These are phyloP conservation scores for Lipophrys pholis DNA, from an alignment of 2,113 vertebrate genomes.

Conservation along the genomic window DNA sequence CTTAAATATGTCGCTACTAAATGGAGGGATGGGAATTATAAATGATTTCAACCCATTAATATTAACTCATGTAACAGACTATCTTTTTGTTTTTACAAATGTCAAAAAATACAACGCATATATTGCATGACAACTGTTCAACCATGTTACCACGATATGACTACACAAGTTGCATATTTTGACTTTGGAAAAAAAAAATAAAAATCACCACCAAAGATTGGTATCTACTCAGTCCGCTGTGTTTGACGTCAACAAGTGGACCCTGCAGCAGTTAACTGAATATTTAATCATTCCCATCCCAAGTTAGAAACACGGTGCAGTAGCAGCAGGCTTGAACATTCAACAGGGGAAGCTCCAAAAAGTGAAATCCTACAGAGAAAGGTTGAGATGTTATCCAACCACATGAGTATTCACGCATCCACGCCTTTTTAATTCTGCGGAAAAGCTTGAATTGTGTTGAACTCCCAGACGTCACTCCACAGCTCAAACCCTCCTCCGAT, in stretches of 20 bases:
- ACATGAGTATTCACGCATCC: conserved; percentile 24
- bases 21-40: conserved; percentile 47
- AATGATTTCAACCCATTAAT: conserved; percentile 27
- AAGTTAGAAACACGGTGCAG: conserved; percentile 16
- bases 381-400: conserved; percentile 11
- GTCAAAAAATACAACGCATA: conserved; percentile 29
- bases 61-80: conserved; percentile 37
- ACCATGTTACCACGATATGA: conserved; percentile 24
- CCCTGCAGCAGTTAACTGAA: conserved; percentile 14
- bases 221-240: conserved; percentile 6
- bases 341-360: conserved; percentile 54
- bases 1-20: conserved; percentile 8
- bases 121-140: conserved; percentile 23
- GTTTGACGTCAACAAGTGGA: conserved; percentile 6
- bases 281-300: conserved; percentile 38
- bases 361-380: conserved; percentile 28
- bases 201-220: neutral
- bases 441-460: conserved; percentile 21
- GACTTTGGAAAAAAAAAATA: neutral
- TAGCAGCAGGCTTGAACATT: conserved; percentile 52
- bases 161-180: conserved; percentile 54
- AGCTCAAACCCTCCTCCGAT: neutral
- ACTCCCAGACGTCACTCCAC: conserved; percentile 5
- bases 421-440: neutral
- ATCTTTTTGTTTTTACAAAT: conserved; percentile 3